Evolutionary conservation across 2,113 vertebrate species (phyloP).

Genomic region (Thalassoma bifasciatum): DNA sequence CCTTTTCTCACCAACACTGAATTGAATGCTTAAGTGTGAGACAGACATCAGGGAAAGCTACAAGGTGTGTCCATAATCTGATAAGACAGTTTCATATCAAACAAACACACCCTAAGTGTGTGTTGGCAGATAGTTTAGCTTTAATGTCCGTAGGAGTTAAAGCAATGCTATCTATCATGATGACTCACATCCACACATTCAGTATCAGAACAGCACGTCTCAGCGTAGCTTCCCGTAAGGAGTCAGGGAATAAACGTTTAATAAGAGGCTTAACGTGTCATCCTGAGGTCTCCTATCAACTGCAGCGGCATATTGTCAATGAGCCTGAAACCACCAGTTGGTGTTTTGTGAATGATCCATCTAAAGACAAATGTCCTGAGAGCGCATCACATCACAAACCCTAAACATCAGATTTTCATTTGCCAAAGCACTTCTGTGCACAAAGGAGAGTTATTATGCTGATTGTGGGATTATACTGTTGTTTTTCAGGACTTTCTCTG

Average conservation of each 20-base stretch:
- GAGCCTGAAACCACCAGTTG: conserved; percentile 24
- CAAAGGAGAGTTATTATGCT: conserved; percentile 60
- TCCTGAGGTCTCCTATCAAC: conserved; percentile 6
- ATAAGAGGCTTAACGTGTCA: conserved; percentile 4
- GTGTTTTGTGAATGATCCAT: conserved; percentile 59
- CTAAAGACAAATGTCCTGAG: conserved; percentile 24
- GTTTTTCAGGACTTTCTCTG: conserved; percentile 55
- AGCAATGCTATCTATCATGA: not conserved
- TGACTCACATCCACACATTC: not conserved
- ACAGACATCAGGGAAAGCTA: not conserved
- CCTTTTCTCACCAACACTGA: not conserved
- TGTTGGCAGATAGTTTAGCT: not conserved
- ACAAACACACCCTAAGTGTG: not conserved
- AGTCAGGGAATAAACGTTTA: conserved; percentile 27
- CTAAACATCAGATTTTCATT: conserved; percentile 41
- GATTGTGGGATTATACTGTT: conserved; percentile 75
- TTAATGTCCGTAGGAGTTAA: conserved; percentile 2
- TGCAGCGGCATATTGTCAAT: conserved; percentile 15
- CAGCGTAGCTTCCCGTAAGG: not conserved
- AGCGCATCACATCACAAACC: not conserved
- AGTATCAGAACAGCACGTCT: not conserved
- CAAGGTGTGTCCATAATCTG: conserved; percentile 29
- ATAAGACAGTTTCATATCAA: conserved; percentile 42
- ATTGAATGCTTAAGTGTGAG: not conserved
- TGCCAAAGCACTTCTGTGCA: conserved; percentile 17